phyloP scores from a whole-genome alignment of 2,797 vertebrate species.

The Semotilus atromaculatus region DNA sequence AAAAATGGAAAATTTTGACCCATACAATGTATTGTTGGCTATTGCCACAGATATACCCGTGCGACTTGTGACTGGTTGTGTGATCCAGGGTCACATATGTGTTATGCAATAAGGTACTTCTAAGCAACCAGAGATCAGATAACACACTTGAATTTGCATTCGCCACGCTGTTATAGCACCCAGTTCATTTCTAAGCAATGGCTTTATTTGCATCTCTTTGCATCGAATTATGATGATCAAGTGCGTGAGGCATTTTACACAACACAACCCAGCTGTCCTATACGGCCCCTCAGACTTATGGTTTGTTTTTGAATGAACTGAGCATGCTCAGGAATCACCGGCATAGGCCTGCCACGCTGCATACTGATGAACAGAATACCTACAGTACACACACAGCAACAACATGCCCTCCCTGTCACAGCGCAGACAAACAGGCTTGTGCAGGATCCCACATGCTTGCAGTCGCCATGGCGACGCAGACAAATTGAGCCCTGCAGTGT shows the following conservation, averaged over 20 bases:
- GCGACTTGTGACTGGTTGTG: no score
- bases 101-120: neutral
- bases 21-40: no score
- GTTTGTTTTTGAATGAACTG: conserved; percentile 38
- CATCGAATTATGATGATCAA: neutral
- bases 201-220: conserved; percentile 12
- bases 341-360: conserved; percentile 43
- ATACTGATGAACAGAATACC: conserved; percentile 54
- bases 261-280: neutral
- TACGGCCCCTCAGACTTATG: conserved; percentile 10
- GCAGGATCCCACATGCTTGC: conserved; percentile 54
- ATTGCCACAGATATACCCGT: no score
- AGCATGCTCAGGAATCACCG: conserved; percentile 47
- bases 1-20: no score
- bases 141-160: conserved; percentile 7
- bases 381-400: conserved; percentile 47
- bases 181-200: neutral
- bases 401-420: conserved; percentile 50
- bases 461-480: conserved; percentile 56
- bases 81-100: no score
- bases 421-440: conserved; percentile 45
- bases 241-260: neutral
- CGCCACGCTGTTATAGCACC: neutral
- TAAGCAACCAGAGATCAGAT: conserved; percentile 3
- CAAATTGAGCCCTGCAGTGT: conserved; percentile 49